These are phyloP conservation scores for Pachyuromys duprasi DNA, from an alignment of 2,797 vertebrate genomes.

Conservation along the genomic window DNA sequence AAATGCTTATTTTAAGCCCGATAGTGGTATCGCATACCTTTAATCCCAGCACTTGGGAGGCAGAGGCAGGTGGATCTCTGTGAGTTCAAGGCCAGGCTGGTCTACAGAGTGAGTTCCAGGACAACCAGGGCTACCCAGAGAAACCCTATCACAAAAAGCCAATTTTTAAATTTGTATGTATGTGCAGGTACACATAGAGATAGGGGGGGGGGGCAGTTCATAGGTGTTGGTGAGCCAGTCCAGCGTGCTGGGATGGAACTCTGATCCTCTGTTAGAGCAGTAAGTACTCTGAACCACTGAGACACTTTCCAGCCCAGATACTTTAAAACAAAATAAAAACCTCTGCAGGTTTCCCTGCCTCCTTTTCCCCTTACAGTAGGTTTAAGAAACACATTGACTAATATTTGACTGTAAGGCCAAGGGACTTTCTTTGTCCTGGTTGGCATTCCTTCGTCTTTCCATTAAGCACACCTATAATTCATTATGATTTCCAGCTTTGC, in stretches of 20 bases:
- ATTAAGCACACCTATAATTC: constrained; percentile 25
- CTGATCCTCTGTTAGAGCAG: neutral
- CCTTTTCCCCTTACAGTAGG: constrained; percentile 18
- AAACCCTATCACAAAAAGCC: neutral
- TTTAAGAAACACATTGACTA: neutral
- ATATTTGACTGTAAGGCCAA: constrained; percentile 16
- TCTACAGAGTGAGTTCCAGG: neutral
- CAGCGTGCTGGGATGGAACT: neutral
- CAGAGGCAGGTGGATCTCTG: neutral
- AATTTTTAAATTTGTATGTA: neutral
- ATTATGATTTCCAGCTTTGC: constrained; percentile 56
- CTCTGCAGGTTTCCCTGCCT: neutral
- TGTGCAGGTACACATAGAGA: neutral
- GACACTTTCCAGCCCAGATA: neutral
- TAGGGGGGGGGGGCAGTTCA: neutral
- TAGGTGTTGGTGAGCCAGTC: neutral
- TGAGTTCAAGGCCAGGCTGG: neutral
- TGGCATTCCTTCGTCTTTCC: constrained; percentile 56
- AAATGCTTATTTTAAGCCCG: neutral
- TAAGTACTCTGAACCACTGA: neutral
- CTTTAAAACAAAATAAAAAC: neutral
- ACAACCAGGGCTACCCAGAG: neutral
- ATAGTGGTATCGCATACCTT: too few species aligned
- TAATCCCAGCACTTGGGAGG: neutral
- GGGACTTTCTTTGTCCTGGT: neutral